Percentiles rank a stretch among this genome's conserved stretches.
These are phyloP conservation scores for Ceratoteleas bidentatus DNA, from an alignment of 1,140 invertebrate species.

Conservation along the genomic window DNA sequence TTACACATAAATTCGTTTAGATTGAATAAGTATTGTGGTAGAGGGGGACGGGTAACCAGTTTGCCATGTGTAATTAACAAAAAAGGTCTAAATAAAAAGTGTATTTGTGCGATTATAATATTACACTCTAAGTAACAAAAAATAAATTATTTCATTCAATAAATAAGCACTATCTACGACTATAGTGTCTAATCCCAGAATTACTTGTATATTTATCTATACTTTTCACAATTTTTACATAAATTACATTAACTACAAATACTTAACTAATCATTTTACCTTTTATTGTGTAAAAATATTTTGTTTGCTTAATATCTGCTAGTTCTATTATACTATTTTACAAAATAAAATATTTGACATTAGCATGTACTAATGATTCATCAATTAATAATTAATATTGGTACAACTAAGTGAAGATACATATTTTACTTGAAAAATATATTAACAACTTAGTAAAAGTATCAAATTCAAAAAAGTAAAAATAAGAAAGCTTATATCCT, in stretches of 20 bases:
- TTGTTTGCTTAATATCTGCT: constrained; percentile 42
- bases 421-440: too few species aligned
- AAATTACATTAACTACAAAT: constrained; percentile 58
- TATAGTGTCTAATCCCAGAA: constrained; percentile 26
- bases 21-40: too few species aligned
- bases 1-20: too few species aligned
- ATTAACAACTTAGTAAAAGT: too few species aligned
- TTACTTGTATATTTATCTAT: constrained; percentile 31
- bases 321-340: constrained; percentile 37
- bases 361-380: neutral
- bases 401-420: too few species aligned
- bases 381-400: too few species aligned
- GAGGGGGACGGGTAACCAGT: too few species aligned
- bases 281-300: constrained; percentile 58
- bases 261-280: constrained; percentile 50
- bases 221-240: constrained; percentile 57
- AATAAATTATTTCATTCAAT: constrained; percentile 31
- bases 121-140: constrained; percentile 31
- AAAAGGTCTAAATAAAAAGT: constrained; percentile 1
- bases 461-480: too few species aligned
- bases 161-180: constrained; percentile 29
- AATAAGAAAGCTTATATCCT: too few species aligned
- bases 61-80: too few species aligned
- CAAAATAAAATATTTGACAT: constrained; percentile 16
- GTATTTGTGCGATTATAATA: neutral